Conservation (phyloP, 1,140 invertebrate species). For the Leptinotarsa texana region DNA sequence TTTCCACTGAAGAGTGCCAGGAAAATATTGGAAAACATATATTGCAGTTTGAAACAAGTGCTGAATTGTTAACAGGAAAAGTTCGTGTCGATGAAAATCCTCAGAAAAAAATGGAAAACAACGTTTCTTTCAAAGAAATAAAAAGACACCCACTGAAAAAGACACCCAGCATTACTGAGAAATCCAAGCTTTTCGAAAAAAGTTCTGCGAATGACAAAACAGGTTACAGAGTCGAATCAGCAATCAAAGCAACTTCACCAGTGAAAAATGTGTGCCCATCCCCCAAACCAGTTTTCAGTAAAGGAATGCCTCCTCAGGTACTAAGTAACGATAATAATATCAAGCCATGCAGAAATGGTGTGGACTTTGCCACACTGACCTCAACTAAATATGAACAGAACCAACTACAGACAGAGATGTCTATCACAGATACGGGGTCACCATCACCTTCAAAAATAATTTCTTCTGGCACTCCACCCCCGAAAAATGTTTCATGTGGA, state of each 20-base stretch:
- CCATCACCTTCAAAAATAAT: too few relatives aligned
- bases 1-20: too few relatives aligned
- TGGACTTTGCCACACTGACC: too few relatives aligned
- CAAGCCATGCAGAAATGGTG: too few relatives aligned
- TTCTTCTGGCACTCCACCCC: too few relatives aligned
- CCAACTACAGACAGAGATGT: too few relatives aligned
- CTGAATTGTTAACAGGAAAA: too few relatives aligned
- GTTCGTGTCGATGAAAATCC: too few relatives aligned
- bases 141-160: constrained; percentile 21
- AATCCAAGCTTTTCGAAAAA: constrained; percentile 42
- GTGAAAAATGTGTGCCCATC: constrained; percentile 30
- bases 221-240: not conserved
- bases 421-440: too few relatives aligned
- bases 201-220: not conserved
- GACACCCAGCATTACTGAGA: constrained; percentile 36
- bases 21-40: too few relatives aligned
- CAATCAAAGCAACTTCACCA: not conserved
- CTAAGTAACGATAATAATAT: not conserved
- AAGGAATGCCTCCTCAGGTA: not conserved
- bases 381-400: too few relatives aligned
- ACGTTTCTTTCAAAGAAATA: constrained; percentile 4
- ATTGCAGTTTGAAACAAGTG: too few relatives aligned
- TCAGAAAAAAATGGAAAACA: not conserved
- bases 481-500: not conserved
- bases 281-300: constrained; percentile 29